A percentile compares a stretch with the other conserved stretches of the same genome.
These are phyloP conservation scores for Orthonevra nobilis DNA, from an alignment of 2,888 invertebrate genomes.

Conservation along the genomic window DNA sequence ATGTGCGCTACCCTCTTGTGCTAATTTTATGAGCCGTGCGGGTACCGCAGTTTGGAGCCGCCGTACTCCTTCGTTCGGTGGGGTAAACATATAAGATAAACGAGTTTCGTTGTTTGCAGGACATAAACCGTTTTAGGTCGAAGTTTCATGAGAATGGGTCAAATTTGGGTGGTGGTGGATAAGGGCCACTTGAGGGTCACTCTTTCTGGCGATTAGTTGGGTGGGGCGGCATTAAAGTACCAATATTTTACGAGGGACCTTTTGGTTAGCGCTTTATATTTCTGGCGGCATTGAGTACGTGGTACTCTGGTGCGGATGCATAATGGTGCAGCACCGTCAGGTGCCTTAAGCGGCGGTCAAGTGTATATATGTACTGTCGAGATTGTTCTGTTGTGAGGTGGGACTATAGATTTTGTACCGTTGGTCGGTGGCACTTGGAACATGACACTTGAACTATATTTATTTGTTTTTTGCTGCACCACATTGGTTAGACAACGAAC, in stretches of 20 bases:
- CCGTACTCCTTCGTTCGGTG: constrained; percentile 54
- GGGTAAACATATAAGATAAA: constrained; percentile 66
- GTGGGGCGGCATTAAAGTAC: constrained; percentile 57
- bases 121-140: constrained; percentile 69
- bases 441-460: constrained; percentile 70
- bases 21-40: constrained; percentile 65
- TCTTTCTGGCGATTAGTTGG: constrained; percentile 32
- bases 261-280: constrained; percentile 53
- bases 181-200: constrained; percentile 45
- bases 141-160: constrained; percentile 15
- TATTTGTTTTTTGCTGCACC: constrained; percentile 70
- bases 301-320: constrained; percentile 47
- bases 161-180: constrained; percentile 24
- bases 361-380: constrained; percentile 28
- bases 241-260: constrained; percentile 65
- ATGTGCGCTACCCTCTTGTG: constrained; percentile 57
- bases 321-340: constrained; percentile 37
- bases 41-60: constrained; percentile 59
- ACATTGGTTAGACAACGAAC: constrained; percentile 1
- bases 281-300: constrained; percentile 7
- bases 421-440: constrained; percentile 48
- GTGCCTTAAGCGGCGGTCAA: constrained; percentile 52
- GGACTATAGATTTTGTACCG: constrained; percentile 27
- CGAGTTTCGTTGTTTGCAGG: constrained; percentile 70
- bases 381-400: constrained; percentile 27